Evolutionary conservation across 2,797 vertebrate species (phyloP), one percentile per base, ranked within the genome.

Genomic region (Myripristis jacobus): DNA sequence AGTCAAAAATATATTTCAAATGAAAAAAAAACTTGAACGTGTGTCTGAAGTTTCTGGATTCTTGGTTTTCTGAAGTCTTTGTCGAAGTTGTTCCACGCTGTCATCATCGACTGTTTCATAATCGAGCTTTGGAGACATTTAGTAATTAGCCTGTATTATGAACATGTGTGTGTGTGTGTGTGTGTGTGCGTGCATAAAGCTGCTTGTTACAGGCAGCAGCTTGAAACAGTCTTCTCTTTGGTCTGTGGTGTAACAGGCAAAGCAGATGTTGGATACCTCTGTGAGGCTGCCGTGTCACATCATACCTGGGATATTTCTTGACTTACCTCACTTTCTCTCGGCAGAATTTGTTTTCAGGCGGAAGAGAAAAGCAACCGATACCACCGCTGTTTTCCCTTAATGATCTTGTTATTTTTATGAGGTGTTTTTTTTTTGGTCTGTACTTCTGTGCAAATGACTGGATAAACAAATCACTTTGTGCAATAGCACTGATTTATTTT

Each of bases 251-350:
- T 47, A 66, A 73, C 54, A 65, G 50, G 61, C 51, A 60, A 77
- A 58, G 60, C 69, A 77, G 77, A 80, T 73, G 74, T 55, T n/a
- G 29, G 53, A 48, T 66, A 73, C 1, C 2, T 58, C 19, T 21
- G 27, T 6, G 48, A 46, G 56, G 57, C 68, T 34, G 34, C 58
- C 48, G 11, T 21, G 54, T 41, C 18, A 1, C 31, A 19, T 55
- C 29, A 10, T 18, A 38, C 22, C 38, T 54, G 52, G 24, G 61
- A 61, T 25, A 38, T n/a, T 27, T 53, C 6, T 43, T 19, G 21
- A 22, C 48, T 24, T 24, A 38, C 9, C 36, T 38, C 36, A 38
- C 13, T 3, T 12, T 38, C 9, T 31, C 29, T 36, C 34, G n/a
- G n/a, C n/a, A n/a, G n/a, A n/a, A n/a, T n/a, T n/a, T n/a, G n/a